phyloP scores from a whole-genome alignment of 2,797 vertebrate genomes.

The Cynopterus sphinx region DNA sequence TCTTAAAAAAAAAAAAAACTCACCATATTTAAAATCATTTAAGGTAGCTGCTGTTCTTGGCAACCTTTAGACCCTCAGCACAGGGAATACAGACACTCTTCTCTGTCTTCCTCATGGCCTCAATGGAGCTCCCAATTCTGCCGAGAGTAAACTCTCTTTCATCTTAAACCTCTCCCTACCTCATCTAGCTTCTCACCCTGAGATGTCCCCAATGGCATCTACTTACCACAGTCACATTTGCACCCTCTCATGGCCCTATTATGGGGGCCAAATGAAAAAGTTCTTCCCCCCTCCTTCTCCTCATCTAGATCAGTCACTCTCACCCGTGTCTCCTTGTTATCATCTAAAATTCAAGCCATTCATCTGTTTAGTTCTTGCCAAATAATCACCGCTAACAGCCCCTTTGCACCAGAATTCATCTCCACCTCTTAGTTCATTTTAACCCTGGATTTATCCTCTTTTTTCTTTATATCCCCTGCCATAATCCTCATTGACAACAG shows the following conservation, averaged over 20 bases:
- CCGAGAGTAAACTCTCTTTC: not conserved
- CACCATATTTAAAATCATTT: not conserved
- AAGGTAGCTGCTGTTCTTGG: not conserved
- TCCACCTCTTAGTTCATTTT: not conserved
- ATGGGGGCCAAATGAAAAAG: not conserved
- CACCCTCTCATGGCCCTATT: not conserved
- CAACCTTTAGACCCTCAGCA: no score
- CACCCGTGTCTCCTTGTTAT: not conserved
- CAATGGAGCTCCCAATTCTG: not conserved
- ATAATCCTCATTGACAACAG: constrained; percentile 62
- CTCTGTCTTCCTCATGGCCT: not conserved
- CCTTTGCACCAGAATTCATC: not conserved
- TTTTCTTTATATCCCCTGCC: not conserved
- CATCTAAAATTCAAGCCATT: not conserved
- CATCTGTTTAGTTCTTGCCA: not conserved
- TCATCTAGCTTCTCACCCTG: not conserved
- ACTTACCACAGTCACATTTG: not conserved
- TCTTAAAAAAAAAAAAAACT: not conserved
- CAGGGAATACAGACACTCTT: no score
- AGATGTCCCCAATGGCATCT: no score
- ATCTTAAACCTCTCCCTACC: not conserved
- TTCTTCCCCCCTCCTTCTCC: not conserved
- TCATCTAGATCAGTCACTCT: not conserved
- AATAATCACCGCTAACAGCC: not conserved
- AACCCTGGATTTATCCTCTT: not conserved